Base-by-base conservation (phyloP, 2,888 invertebrate genomes). In the Ecliptopera silaceata region DNA sequence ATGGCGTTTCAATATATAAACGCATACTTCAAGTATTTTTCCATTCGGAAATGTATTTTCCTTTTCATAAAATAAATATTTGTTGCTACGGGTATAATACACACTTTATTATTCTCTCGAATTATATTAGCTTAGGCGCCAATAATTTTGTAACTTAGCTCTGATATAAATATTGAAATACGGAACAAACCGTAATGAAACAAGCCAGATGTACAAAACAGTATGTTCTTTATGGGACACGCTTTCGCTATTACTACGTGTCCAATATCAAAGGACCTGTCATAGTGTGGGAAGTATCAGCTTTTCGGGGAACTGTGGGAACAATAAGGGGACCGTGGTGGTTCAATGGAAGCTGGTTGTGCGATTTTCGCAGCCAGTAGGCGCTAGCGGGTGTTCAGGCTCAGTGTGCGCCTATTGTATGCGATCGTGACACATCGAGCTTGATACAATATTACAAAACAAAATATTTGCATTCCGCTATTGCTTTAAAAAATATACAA, bases 141-240 rank as follows among this genome's bases (percentile, higher is more conserved):
- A 54, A 62, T 71, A 72, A 75, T 66, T 75, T 70, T 52, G 59
- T 42, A 63, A 66, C 63, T 66, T 66, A 57, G 61, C 56, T 51
- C 61, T 67, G 62, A 66, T 70, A 72, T 75, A 73, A 72, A 74
- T 77, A 73, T 72, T 70, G 70, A 69, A 72, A 67, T 71, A 70
- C 70, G 68, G 68, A 66, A 64, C 69, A 60, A 63, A 68, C 71
- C 72, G 76, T 82, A 83, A 86, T 86, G 86, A 86, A 85, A 86
- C 81, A 84, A 82, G 79, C 84, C 84, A 84, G 84, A 86, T 84
- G 84, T 84, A 83, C 81, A 82, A 81, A 83, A 84, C 81, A 80
- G 78, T 80, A 83, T 82, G 82, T 86, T 84, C 85, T 86, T 86
- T 86, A 86, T 84, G 83, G 75, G 79, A 84, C 86, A 85, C 80